A percentile compares a stretch with the other conserved stretches of the same genome.
Evolutionary conservation across 2,113 vertebrate species (phyloP).

Genomic region (Gopherus evgoodei): DNA sequence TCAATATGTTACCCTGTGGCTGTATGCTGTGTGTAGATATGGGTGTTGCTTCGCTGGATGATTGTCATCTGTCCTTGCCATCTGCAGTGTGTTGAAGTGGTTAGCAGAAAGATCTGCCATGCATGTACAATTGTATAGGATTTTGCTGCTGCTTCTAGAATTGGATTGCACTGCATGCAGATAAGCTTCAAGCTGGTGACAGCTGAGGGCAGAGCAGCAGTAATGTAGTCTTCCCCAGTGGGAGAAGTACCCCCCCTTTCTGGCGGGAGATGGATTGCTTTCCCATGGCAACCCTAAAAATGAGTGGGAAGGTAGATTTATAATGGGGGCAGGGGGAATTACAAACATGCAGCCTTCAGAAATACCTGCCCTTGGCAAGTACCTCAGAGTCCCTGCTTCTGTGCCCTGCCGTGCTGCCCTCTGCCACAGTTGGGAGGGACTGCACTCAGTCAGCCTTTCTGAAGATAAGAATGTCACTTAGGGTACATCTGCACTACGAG

Average conservation of each 20-base stretch:
- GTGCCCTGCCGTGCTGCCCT: background rate
- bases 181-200: background rate
- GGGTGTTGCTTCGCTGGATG: background rate
- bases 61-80: background rate
- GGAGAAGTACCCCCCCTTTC: fast-evolving
- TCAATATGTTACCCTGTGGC: background rate
- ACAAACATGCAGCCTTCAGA: background rate
- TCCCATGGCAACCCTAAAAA: slow-evolving; percentile 60
- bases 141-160: background rate
- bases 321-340: background rate
- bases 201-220: background rate
- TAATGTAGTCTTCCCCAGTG: background rate
- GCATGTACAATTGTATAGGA: fast-evolving
- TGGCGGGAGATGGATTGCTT: slow-evolving; percentile 42
- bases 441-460: background rate
- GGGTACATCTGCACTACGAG: too few relatives aligned
- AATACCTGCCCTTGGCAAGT: fast-evolving
- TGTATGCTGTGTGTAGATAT: fast-evolving
- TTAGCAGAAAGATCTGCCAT: fast-evolving
- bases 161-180: background rate
- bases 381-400: background rate
- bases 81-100: fast-evolving
- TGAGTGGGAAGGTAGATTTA: background rate
- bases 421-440: background rate
- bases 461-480: background rate